phyloP scores from a whole-genome alignment of 2,113 vertebrate genomes.

The Perca fluviatilis region DNA sequence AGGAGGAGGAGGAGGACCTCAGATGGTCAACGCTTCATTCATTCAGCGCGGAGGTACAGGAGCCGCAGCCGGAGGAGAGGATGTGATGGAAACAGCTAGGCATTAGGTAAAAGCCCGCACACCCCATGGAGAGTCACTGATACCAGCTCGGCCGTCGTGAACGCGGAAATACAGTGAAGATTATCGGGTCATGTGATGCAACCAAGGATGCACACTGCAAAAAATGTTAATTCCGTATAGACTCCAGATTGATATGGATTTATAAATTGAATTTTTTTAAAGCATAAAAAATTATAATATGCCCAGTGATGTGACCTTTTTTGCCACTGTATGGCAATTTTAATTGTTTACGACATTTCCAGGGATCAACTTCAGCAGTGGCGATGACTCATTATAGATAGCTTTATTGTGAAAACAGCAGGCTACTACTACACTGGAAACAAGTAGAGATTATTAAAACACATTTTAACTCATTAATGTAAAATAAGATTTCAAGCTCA shows the following conservation, averaged over 20 bases:
- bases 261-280: neutral
- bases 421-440: neutral
- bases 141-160: slow-evolving; percentile 56
- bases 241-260: no score
- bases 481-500: neutral
- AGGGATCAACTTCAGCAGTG: neutral
- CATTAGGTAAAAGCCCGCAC: slow-evolving; percentile 31
- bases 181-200: slow-evolving; percentile 78
- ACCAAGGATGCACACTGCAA: slow-evolving; percentile 59
- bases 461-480: fast-evolving
- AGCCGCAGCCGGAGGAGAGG: slow-evolving; percentile 17
- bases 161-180: slow-evolving; percentile 76
- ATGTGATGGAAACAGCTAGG: slow-evolving; percentile 8
- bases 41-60: slow-evolving; percentile 16
- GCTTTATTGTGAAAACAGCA: neutral
- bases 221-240: neutral
- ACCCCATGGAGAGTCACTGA: slow-evolving; percentile 59
- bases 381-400: neutral
- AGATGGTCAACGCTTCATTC: slow-evolving; percentile 60
- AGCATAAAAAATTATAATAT: no score
- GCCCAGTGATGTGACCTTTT: neutral
- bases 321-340: neutral
- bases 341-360: neutral
- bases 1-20: slow-evolving; percentile 32
- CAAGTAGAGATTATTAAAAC: neutral